These are phyloP conservation scores for Apotomis capreana DNA, from an alignment of 2,888 invertebrate species.

Conservation along the genomic window DNA sequence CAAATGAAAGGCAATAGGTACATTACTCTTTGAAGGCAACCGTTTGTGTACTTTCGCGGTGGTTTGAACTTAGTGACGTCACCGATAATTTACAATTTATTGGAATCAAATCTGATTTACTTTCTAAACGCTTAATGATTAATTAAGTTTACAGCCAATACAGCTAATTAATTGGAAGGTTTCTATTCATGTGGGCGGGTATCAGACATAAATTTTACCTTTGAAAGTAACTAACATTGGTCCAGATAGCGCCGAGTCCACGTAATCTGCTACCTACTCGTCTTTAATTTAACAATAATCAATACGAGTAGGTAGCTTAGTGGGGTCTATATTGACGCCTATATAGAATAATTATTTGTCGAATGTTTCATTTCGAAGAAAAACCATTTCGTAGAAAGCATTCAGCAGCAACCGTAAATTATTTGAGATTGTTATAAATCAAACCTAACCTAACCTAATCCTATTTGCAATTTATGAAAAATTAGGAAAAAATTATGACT, in stretches of 20 bases:
- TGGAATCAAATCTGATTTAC: slow-evolving; percentile 40
- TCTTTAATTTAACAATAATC: no score
- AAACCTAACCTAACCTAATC: no score
- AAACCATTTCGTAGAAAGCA: no score
- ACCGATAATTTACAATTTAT: slow-evolving; percentile 48
- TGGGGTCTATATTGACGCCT: no score
- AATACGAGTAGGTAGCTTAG: no score
- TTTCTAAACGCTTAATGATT: slow-evolving; percentile 40
- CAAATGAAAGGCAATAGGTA: slow-evolving; percentile 76
- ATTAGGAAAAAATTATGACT: no score
- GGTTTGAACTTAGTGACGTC: slow-evolving; percentile 61
- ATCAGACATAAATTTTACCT: slow-evolving; percentile 17
- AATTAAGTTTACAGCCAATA: slow-evolving; percentile 33
- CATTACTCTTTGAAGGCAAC: slow-evolving; percentile 58
- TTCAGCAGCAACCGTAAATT: no score
- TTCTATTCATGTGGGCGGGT: slow-evolving; percentile 30
- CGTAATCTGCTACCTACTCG: not conserved
- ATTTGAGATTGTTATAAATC: no score
- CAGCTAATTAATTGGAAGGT: slow-evolving; percentile 31
- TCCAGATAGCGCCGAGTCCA: not conserved
- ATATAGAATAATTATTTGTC: no score
- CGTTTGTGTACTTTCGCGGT: slow-evolving; percentile 68
- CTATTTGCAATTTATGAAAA: no score
- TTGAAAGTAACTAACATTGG: slow-evolving; percentile 8
- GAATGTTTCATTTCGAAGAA: no score